Base-by-base conservation (phyloP, 2,797 vertebrate species). In the Halcyon chelicuti region DNA sequence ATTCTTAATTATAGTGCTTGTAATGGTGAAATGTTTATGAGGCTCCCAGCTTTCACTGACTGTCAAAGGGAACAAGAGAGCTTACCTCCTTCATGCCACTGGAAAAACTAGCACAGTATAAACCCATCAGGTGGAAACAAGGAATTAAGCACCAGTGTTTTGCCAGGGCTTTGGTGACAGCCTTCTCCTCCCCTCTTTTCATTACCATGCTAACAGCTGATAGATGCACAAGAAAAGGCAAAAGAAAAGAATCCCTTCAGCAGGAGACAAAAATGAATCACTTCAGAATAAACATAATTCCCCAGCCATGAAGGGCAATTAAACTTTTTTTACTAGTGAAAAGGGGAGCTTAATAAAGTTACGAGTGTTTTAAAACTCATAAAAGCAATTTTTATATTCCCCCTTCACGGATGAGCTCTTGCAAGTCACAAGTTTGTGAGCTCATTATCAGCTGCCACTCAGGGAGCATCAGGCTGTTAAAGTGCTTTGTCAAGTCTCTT, bases 271-370 rank as follows among this genome's bases (percentile, higher is more conserved):
- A 91, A 86, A 81, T 61, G 22, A 86, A 77, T 90, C 55, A 58
- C 88, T 81, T 88, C 8, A 52, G 82, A 96, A 96, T 90, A 93
- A 96, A 93, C 73, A 90, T 22, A 84, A 94, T 94, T 93, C 87
- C 74, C 97, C 94, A 94, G 42, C 86, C 96, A 23, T 94, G 89
- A 97, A 97, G 93, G 92, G 52, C 57, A 77, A 90, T 96, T 95
- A 82, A 87, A 94, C 42, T 90, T 77, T 79, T 92, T 95, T 94
- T 70, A 93, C n/a, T 51, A 52, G 78, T 83, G 75, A 90, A 96
- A 95, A 75, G 49, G 60, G 60, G 58, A 92, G 61, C 79, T 80
- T 92, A 95, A 94, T 86, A 88, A 94, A 97, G 88, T 93, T 76
- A 40, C 75, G 49, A 88, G 88, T 85, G 68, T 95, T 97, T 95